Evolutionary conservation across 2,888 invertebrate genomes (phyloP).

Genomic region (Cheilosia impressa): DNA sequence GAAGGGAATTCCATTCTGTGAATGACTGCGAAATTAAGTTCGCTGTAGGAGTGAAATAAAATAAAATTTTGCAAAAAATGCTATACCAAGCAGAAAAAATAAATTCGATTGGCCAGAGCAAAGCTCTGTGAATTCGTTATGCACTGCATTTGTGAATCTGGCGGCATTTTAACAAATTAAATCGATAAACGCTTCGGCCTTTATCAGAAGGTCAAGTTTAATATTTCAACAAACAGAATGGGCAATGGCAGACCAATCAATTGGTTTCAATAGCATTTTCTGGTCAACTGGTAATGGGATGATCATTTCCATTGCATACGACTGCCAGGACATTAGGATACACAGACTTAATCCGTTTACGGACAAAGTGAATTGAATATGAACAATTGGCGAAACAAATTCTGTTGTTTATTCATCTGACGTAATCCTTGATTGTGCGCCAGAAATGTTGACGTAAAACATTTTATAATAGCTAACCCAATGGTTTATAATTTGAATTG

Average conservation of each 20-base stretch:
- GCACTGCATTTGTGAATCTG: not conserved
- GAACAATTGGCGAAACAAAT: not conserved
- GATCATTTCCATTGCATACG: not conserved
- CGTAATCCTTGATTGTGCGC: not conserved
- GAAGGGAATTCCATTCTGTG: not conserved
- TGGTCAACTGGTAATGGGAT: constrained; percentile 8
- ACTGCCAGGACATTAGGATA: not conserved
- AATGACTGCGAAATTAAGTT: not conserved
- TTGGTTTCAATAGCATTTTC: constrained; percentile 25
- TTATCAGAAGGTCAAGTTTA: constrained; percentile 19
- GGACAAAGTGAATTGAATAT: not conserved
- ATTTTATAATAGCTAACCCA: no score
- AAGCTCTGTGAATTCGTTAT: constrained; percentile 15
- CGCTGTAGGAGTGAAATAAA: not conserved
- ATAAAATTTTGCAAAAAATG: not conserved
- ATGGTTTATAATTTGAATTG: no score
- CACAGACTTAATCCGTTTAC: not conserved
- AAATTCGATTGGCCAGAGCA: not conserved
- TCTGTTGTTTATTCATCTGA: not conserved
- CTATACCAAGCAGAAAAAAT: not conserved
- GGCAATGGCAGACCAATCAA: not conserved
- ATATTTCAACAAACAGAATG: constrained; percentile 14
- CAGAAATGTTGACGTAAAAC: no score
- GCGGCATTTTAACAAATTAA: not conserved
- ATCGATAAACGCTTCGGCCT: not conserved